Conservation (phyloP, 2,888 invertebrate species). For the Chymomyza amoena region DNA sequence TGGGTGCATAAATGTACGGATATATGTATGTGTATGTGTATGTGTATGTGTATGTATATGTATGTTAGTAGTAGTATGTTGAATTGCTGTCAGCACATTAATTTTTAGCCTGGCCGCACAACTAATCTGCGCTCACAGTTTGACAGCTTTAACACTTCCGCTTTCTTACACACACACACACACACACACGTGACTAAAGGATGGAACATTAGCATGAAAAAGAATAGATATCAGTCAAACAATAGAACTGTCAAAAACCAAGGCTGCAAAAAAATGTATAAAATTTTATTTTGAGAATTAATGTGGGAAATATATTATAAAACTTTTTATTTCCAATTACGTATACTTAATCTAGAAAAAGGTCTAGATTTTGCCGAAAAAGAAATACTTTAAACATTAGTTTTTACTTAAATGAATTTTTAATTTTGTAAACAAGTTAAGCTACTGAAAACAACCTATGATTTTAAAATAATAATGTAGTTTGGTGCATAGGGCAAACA, state of each 20-base stretch:
- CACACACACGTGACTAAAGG: neutral
- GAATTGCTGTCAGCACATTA: slow-evolving; percentile 61
- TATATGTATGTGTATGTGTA: neutral
- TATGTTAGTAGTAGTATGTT: slow-evolving; percentile 2
- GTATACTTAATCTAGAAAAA: no score
- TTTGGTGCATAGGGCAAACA: no score
- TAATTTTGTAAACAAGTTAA: no score
- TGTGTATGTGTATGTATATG: slow-evolving; percentile 27
- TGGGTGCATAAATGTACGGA: neutral
- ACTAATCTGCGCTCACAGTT: slow-evolving; percentile 56
- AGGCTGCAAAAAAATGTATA: neutral
- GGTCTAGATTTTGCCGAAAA: no score
- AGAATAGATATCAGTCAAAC: neutral
- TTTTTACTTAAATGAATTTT: no score
- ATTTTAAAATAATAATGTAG: no score
- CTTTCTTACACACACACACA: neutral
- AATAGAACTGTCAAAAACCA: slow-evolving; percentile 23
- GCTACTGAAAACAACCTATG: no score
- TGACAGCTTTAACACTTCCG: slow-evolving; percentile 56
- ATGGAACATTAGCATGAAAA: neutral
- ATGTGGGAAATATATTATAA: neutral
- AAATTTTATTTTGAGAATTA: neutral
- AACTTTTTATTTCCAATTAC: no score
- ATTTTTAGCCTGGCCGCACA: slow-evolving; percentile 37
- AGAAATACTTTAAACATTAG: no score